Base-by-base conservation (phyloP, 2,113 vertebrate genomes). In the Trogon melanurus region DNA sequence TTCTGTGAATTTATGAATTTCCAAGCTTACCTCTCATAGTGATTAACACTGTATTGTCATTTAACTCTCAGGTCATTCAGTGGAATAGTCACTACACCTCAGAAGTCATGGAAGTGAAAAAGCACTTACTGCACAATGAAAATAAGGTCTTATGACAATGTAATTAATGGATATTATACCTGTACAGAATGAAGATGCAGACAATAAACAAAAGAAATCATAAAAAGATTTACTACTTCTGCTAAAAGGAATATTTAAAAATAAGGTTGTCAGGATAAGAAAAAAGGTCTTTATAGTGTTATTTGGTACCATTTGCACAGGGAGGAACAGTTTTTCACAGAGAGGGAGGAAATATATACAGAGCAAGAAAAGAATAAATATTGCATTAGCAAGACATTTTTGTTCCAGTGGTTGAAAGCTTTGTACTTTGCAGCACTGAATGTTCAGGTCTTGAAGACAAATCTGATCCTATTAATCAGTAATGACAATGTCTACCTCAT, bases 1-100 rank as follows among this genome's bases (percentile, higher is more conserved):
- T 95, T 21, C 72, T 91, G 21, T 83, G 85, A 97, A 91, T 89
- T 96, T 94, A 90, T 87, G 75, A 95, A 91, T 97, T 97, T 97
- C 57, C 61, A 91, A 41, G 25, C 47, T 94, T 96, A 74, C 73
- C 47, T 96, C 61, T 97, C 51, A 60, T 79, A 79, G 75, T 97
- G 94, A 96, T 97, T 97, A 97, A 97, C 97, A 92, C 57, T 89
- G 58, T 72, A 95, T 50, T 30, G 5, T 61, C 74, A 92, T 92
- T 89, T 92, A 96, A 94, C 23, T 69, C 34, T 87, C 79, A 91
- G 91, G 76, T 87, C 88, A 96, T 92, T 96, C 83, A 70, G 53
- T 54, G 96, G 53, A 88, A 69, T 25, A 94, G 44, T 48, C 56
- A 74, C 48, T 72, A 73, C 89, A 94, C 32, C 61, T 96, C 72